phyloP scores from a whole-genome alignment of 2,113 vertebrate species.

The Rana temporaria region DNA sequence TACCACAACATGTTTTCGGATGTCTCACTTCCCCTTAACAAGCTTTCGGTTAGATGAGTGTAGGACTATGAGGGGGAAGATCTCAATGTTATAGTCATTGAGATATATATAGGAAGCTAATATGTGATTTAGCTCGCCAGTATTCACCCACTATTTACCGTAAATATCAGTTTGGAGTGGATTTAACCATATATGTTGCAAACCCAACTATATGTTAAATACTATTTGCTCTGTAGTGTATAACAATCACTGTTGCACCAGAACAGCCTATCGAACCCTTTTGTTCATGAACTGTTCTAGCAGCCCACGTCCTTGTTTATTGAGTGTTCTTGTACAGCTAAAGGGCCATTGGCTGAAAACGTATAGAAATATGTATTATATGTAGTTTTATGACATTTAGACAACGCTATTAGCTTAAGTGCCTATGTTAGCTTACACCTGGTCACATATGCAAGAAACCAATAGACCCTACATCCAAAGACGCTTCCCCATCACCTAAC shows the following conservation, averaged over 20 bases:
- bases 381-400: conserved; percentile 7
- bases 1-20: too few relatives aligned
- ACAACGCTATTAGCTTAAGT: conserved; percentile 36
- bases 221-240: conserved; percentile 6
- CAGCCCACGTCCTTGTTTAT: not conserved
- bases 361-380: not conserved
- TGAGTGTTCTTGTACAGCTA: not conserved
- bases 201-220: not conserved
- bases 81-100: too few relatives aligned
- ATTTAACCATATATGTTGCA: not conserved
- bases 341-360: not conserved
- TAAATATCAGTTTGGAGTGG: too few relatives aligned
- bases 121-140: too few relatives aligned
- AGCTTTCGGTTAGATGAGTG: too few relatives aligned
- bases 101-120: too few relatives aligned
- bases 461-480: conserved; percentile 39
- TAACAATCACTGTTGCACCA: not conserved
- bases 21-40: too few relatives aligned
- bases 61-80: too few relatives aligned
- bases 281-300: not conserved
- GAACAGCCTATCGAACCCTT: not conserved
- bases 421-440: conserved; percentile 36
- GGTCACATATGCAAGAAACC: conserved; percentile 27
- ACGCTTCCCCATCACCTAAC: conserved; percentile 8
- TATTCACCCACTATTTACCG: too few relatives aligned